Conservation (phyloP, 2,888 invertebrate species). For the Timema cristinae region DNA sequence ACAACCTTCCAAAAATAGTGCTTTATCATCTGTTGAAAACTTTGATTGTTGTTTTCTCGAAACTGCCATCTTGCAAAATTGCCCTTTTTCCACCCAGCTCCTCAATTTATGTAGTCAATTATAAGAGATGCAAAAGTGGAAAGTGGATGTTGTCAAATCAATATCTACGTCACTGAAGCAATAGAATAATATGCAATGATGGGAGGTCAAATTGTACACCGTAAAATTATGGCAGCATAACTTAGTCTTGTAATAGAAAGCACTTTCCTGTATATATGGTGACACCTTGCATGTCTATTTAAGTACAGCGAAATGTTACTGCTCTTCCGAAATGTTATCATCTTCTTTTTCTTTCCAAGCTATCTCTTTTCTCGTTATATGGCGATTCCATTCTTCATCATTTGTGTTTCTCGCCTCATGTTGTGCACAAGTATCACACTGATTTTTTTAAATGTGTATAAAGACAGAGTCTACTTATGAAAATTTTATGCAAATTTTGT, state of each 20-base stretch:
- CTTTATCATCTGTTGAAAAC: too few species aligned
- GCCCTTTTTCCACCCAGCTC: too few species aligned
- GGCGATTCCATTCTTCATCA: constrained; percentile 12
- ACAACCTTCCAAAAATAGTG: too few species aligned
- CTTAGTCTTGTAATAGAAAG: background rate
- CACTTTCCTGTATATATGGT: too few species aligned
- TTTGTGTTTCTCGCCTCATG: background rate
- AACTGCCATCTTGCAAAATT: too few species aligned
- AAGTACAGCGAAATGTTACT: too few species aligned
- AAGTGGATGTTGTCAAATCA: background rate
- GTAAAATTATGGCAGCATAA: background rate
- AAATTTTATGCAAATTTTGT: background rate
- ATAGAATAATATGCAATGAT: background rate
- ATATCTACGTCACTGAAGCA: background rate
- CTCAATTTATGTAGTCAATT: too few species aligned
- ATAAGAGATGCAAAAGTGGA: background rate
- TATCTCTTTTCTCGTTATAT: too few species aligned
- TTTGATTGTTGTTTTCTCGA: too few species aligned
- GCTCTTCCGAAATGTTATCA: too few species aligned
- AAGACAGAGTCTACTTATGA: background rate
- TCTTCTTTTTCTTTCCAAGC: too few species aligned
- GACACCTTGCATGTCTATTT: too few species aligned
- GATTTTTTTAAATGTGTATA: constrained; percentile 1
- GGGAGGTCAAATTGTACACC: background rate
- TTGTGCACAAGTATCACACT: background rate